Conservation (phyloP, 2,113 vertebrate genomes). For the Malaclemys terrapin region DNA sequence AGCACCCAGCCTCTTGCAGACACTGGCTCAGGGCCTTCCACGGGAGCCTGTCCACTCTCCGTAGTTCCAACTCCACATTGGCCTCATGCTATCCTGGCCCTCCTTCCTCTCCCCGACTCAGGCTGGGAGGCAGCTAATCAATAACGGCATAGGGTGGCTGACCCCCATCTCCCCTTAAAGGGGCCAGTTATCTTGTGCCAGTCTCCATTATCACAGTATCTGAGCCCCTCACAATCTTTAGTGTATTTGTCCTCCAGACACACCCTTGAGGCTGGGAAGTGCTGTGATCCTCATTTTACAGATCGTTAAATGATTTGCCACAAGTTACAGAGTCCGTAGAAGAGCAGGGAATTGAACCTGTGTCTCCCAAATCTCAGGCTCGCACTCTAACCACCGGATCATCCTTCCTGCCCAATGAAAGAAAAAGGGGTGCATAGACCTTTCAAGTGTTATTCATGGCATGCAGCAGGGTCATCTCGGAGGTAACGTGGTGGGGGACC, state of each 20-base stretch:
- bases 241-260: neutral
- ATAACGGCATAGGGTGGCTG: neutral
- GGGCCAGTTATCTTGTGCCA: neutral
- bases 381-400: neutral
- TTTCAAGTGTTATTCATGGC: neutral
- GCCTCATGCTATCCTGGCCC: no score
- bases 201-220: neutral
- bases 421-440: neutral
- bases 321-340: neutral
- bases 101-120: no score
- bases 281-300: neutral
- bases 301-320: neutral
- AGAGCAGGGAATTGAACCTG: neutral
- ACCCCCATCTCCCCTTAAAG: neutral
- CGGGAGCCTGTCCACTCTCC: no score
- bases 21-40: no score
- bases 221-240: neutral
- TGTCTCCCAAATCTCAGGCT: neutral
- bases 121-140: neutral
- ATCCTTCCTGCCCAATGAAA: neutral
- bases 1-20: no score
- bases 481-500: accelerated
- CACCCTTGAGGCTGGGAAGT: neutral
- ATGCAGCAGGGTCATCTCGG: neutral
- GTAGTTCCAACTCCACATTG: no score